These are phyloP conservation scores for Myioborus miniatus DNA, from an alignment of 2,797 vertebrate genomes.

Conservation along the genomic window DNA sequence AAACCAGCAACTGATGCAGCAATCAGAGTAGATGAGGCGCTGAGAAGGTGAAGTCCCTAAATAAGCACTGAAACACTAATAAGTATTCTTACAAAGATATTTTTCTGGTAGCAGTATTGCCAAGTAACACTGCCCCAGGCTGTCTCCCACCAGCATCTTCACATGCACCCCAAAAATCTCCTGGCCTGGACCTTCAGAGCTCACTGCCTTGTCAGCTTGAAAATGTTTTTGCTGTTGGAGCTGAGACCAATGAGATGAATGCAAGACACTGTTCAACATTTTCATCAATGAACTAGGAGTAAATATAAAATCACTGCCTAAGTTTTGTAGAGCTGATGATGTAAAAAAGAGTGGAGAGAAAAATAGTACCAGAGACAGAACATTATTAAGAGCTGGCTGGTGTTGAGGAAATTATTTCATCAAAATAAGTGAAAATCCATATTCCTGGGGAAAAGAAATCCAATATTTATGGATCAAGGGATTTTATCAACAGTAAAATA, in stretches of 20 bases:
- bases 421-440: neutral
- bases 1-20: neutral
- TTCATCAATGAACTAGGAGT: neutral
- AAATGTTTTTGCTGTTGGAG: neutral
- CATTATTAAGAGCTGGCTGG: neutral
- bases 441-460: neutral
- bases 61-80: neutral
- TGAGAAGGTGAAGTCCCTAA: neutral
- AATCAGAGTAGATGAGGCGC: neutral
- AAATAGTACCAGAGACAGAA: neutral
- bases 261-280: neutral
- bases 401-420: neutral
- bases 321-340: neutral
- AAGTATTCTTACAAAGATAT: neutral
- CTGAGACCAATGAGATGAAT: neutral
- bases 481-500: neutral
- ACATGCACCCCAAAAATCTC: neutral
- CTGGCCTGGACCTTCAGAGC: neutral
- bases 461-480: neutral
- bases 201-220: neutral
- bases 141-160: neutral
- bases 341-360: neutral
- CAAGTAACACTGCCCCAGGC: neutral
- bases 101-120: neutral
- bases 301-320: neutral